Evolutionary conservation across 2,113 vertebrate species (phyloP), one percentile per base, ranked within the genome.

Genomic region (Lycaon pictus): DNA sequence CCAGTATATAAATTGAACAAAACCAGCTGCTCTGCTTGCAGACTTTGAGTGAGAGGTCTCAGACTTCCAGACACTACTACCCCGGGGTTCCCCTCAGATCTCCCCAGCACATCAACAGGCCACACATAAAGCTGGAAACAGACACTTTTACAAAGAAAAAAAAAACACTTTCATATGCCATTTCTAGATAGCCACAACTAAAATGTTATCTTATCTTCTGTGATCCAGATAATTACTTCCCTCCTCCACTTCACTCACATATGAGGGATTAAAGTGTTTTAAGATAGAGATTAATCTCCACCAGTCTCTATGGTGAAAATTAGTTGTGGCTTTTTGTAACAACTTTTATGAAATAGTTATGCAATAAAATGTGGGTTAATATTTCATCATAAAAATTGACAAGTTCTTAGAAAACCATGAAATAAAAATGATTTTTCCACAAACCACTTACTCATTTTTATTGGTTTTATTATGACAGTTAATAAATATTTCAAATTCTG

Each of bases 361-460:
- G 13, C 71, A 97, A 97, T 16, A 51, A 77, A 92, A 90, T 90
- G 71, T 56, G 60, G 35, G 65, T 37, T 89, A 90, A 97, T 71
- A 32, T 43, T 48, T 88, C 95, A 92, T 93, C 58, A 71, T 69
- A 87, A 85, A 80, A 86, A 81, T 25, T 81, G 81, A 79, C 16
- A 85, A 15, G 29, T 53, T 84, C 88, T 84, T 93, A 76, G 77
- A 85, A 97, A 91, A 94, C 27, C 76, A 85, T 77, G 76, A 92
- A 76, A 94, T 90, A 82, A 93, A 96, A 88, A 60, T 55, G 5
- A 51, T 55, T 79, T 94, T 86, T 90, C 69, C 87, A 76, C 72
- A 53, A 95, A 56, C 48, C 27, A 72, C n/a, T 62, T 69, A 77
- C 27, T 60, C 60, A 79, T 43, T 82, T 87, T 85, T 79, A 74